Conservation (phyloP, 2,797 vertebrate species). For the Danio albolineatus region DNA sequence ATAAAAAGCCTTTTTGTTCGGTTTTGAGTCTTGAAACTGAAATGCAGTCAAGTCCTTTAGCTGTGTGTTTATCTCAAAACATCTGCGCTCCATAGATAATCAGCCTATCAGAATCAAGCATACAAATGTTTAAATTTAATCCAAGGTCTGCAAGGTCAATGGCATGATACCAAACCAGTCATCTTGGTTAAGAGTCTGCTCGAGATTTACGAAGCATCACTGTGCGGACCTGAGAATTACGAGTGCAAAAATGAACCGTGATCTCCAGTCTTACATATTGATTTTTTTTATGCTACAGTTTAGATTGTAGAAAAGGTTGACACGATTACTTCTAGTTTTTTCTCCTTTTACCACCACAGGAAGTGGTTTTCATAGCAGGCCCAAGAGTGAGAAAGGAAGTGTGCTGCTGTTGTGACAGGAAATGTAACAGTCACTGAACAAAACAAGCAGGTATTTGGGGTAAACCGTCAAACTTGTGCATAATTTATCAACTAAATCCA, state of each 20-base stretch:
- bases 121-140: too few relatives aligned
- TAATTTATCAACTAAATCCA: too few relatives aligned
- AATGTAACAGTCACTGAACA: slow-evolving; percentile 72
- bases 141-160: neutral
- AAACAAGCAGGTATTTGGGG: slow-evolving; percentile 44
- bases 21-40: too few relatives aligned
- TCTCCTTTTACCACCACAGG: slow-evolving; percentile 63
- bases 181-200: neutral
- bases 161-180: neutral
- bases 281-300: neutral
- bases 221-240: neutral
- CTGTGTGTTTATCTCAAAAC: too few relatives aligned
- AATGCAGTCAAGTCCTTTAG: too few relatives aligned
- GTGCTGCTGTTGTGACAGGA: slow-evolving; percentile 70
- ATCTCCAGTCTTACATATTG: neutral
- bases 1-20: too few relatives aligned
- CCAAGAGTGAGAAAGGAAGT: slow-evolving; percentile 69
- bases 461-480: neutral
- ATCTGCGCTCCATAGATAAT: too few relatives aligned
- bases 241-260: slow-evolving; percentile 18
- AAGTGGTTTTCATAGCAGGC: slow-evolving; percentile 75
- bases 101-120: too few relatives aligned
- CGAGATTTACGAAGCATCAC: neutral
- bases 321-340: neutral
- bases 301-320: neutral